phyloP scores from a whole-genome alignment of 2,888 invertebrate genomes.

The Yponomeuta plumbellus region DNA sequence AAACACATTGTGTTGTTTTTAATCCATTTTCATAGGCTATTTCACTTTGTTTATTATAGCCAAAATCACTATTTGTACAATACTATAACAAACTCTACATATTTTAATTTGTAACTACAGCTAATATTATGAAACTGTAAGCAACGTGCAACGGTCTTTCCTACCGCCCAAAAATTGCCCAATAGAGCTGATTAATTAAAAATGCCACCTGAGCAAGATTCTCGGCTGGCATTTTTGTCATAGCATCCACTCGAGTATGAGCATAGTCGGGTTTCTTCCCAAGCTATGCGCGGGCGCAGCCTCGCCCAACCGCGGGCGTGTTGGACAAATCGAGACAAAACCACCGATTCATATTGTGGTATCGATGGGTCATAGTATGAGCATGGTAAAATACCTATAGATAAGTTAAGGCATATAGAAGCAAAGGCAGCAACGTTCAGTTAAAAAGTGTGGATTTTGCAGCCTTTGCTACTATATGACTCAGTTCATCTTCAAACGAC shows the following conservation, averaged over 20 bases:
- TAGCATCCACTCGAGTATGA: slow-evolving; percentile 56
- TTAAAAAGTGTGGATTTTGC: too few species aligned
- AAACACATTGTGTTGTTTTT: too few species aligned
- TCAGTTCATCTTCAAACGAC: too few species aligned
- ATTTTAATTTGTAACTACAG: too few species aligned
- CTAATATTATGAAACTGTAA: neutral
- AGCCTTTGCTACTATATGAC: too few species aligned
- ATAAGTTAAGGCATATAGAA: too few species aligned
- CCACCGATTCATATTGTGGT: slow-evolving; percentile 60
- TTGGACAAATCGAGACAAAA: slow-evolving; percentile 76
- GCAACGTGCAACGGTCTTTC: neutral
- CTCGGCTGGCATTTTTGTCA: slow-evolving; percentile 64
- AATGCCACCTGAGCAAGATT: slow-evolving; percentile 30
- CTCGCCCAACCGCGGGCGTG: slow-evolving; percentile 59
- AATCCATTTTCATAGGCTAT: too few species aligned
- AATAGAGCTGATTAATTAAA: slow-evolving; percentile 29
- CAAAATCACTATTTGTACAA: too few species aligned
- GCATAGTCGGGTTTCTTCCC: slow-evolving; percentile 39
- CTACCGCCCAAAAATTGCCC: neutral
- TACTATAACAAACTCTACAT: too few species aligned
- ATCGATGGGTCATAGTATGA: neutral
- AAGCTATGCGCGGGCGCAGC: slow-evolving; percentile 21
- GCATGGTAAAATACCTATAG: too few species aligned
- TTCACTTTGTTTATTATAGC: too few species aligned
- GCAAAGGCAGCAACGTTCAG: too few species aligned